phyloP scores from a whole-genome alignment of 2,888 invertebrate genomes.

The Protonemura montana region DNA sequence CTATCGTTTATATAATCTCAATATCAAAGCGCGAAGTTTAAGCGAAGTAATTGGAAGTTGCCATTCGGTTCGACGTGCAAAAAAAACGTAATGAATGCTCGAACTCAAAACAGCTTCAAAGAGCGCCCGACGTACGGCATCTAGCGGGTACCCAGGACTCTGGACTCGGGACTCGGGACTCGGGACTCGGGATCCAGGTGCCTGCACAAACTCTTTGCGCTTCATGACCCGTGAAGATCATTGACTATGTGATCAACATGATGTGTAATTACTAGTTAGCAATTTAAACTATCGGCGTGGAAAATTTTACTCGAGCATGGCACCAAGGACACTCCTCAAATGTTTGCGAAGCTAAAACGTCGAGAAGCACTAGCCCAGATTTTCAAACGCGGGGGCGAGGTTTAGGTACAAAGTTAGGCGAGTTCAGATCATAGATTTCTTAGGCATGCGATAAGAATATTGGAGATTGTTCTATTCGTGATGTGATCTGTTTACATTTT shows the following conservation, averaged over 20 bases:
- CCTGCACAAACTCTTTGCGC: not conserved
- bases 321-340: not conserved
- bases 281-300: not conserved
- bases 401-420: no score
- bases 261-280: not conserved
- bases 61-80: not conserved
- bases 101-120: not conserved
- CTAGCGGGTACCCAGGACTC: not conserved
- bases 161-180: not conserved
- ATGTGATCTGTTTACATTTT: no score
- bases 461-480: no score
- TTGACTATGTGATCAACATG: not conserved
- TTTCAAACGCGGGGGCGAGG: no score
- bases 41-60: conserved; percentile 12
- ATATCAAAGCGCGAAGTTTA: not conserved
- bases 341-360: not conserved
- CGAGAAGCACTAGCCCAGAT: no score
- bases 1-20: not conserved
- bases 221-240: not conserved
- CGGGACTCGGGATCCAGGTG: not conserved
- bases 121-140: not conserved
- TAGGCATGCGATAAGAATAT: no score
- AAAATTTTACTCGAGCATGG: not conserved
- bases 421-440: no score
- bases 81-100: not conserved